Evolutionary conservation across 2,113 vertebrate species (phyloP).

Genomic region (Sinocyclocheilus maitianheensis): DNA sequence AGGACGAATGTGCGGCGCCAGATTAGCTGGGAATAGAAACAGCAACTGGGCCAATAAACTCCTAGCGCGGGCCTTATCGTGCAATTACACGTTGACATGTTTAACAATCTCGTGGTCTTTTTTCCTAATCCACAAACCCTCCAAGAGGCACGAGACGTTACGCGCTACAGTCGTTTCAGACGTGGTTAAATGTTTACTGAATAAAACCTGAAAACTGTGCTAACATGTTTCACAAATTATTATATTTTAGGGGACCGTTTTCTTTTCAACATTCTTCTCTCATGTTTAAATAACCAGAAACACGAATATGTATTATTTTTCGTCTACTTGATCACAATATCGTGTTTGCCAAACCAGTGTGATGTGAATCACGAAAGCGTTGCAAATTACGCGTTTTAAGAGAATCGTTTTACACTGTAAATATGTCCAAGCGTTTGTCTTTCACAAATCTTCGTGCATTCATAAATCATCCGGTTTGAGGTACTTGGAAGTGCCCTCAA

Average conservation of each 20-base stretch:
- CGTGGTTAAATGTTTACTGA: constrained; percentile 47
- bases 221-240: not conserved
- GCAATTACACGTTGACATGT: constrained; percentile 91
- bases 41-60: constrained; percentile 97
- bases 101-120: constrained; percentile 96
- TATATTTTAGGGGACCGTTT: not conserved
- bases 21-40: constrained; percentile 98
- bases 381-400: no score
- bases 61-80: constrained; percentile 95
- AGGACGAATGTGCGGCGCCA: constrained; percentile 93
- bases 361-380: no score
- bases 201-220: constrained; percentile 6
- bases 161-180: constrained; percentile 67
- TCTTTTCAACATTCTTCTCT: not conserved
- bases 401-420: no score
- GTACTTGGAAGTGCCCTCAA: not conserved
- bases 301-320: no score
- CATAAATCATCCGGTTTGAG: not conserved
- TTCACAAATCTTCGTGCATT: not conserved
- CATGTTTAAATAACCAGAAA: not conserved
- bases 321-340: not conserved
- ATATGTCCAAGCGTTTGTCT: no score
- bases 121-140: constrained; percentile 87
- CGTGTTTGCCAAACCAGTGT: no score
- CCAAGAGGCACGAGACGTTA: constrained; percentile 85